Evolutionary conservation across 1,140 invertebrate genomes (phyloP).

Genomic region (Drosophila kikkawai): DNA sequence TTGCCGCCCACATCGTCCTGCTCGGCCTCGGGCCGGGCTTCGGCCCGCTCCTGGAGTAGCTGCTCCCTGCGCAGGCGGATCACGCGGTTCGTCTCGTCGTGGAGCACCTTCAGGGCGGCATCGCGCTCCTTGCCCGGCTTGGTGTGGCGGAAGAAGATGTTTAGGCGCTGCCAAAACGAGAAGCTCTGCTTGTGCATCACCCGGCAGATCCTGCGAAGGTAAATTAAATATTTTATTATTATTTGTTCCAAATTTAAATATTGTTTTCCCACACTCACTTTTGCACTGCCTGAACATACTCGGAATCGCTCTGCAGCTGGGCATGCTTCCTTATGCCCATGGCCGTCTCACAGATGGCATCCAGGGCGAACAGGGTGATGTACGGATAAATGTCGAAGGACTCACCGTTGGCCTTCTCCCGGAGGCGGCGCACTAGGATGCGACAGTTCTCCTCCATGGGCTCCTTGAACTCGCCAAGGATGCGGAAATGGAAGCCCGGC

Average conservation of each 20-base stretch:
- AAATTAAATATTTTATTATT: not conserved
- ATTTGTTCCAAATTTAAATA: not conserved
- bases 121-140: conserved; percentile 42
- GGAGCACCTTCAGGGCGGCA: conserved; percentile 59
- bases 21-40: conserved; percentile 18
- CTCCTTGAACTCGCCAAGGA: conserved; percentile 91
- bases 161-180: conserved; percentile 87
- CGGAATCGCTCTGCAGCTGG: conserved; percentile 86
- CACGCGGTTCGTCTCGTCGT: conserved; percentile 74
- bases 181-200: conserved; percentile 86
- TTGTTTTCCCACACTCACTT: conserved; percentile 57
- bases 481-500: conserved; percentile 95
- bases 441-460: conserved; percentile 87
- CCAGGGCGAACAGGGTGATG: conserved; percentile 90
- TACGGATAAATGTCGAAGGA: conserved; percentile 88
- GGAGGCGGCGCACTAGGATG: conserved; percentile 73
- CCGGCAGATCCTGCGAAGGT: conserved; percentile 74
- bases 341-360: conserved; percentile 93
- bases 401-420: conserved; percentile 68
- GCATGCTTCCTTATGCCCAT: conserved; percentile 91
- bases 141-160: conserved; percentile 86
- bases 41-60: conserved; percentile 50
- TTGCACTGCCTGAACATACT: conserved; percentile 88
- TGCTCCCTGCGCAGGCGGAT: conserved; percentile 67
- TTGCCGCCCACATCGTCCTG: conserved; percentile 63